phyloP scores from a whole-genome alignment of 2,797 vertebrate genomes.

The Aldrovandia affinis region DNA sequence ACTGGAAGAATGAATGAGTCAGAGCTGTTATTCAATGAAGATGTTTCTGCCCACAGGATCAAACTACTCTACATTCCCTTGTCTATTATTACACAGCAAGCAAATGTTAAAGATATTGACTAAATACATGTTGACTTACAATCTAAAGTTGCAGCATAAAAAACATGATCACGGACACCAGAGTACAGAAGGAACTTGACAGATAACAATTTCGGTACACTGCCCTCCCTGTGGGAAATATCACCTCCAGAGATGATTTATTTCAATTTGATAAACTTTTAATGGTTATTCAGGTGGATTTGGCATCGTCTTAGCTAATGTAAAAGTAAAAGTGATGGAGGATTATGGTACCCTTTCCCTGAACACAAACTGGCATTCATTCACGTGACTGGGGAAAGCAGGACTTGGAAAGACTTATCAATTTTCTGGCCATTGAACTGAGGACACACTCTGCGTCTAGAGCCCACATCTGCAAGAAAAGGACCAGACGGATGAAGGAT shows the following conservation, averaged over 20 bases:
- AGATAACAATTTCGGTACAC: background rate
- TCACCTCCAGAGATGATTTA: background rate
- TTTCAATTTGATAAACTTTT: background rate
- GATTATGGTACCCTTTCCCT: background rate
- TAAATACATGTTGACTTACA: background rate
- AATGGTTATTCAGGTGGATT: background rate
- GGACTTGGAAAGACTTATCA: slow-evolving; percentile 50
- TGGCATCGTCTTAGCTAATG: background rate
- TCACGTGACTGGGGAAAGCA: background rate
- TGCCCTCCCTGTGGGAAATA: background rate
- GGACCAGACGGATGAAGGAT: slow-evolving; percentile 15
- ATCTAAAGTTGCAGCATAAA: background rate
- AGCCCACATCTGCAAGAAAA: slow-evolving; percentile 54
- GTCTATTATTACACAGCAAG: background rate
- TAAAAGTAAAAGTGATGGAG: background rate
- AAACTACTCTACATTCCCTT: background rate
- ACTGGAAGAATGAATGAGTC: slow-evolving; percentile 44
- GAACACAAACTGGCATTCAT: background rate
- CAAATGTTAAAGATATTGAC: background rate
- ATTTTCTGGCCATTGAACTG: slow-evolving; percentile 51
- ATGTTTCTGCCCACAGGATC: background rate
- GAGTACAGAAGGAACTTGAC: background rate
- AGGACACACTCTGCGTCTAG: slow-evolving; percentile 56
- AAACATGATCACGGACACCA: background rate
- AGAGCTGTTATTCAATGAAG: background rate